Evolutionary conservation across 2,113 vertebrate genomes (phyloP).

Genomic region (Zosterops pallidus): DNA sequence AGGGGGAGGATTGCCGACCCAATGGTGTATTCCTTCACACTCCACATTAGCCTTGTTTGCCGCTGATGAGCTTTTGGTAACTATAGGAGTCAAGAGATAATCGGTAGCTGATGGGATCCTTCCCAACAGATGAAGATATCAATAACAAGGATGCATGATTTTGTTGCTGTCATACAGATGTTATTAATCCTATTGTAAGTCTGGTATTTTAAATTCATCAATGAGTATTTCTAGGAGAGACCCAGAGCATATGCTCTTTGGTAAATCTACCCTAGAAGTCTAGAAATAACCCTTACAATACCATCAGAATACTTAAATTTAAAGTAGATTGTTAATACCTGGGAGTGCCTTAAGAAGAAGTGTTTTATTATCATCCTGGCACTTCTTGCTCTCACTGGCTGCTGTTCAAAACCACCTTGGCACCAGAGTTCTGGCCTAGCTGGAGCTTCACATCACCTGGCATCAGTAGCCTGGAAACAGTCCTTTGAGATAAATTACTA

Average conservation of each 20-base stretch:
- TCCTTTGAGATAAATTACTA: conserved; percentile 52
- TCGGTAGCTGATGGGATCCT: background rate
- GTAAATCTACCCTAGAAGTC: background rate
- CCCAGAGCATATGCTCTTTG: background rate
- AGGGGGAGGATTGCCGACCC: background rate
- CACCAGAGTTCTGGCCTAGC: conserved; percentile 17
- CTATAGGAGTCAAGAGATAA: background rate
- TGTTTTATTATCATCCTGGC: conserved; percentile 57
- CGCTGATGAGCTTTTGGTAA: background rate
- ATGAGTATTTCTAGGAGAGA: background rate
- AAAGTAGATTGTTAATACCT: conserved; percentile 20
- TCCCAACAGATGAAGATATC: background rate
- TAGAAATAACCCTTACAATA: conserved; percentile 12
- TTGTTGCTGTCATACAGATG: background rate
- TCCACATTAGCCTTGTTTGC: background rate
- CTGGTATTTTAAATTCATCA: background rate
- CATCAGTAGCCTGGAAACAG: conserved; percentile 39
- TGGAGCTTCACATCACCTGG: conserved; percentile 60
- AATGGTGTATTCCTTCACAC: background rate
- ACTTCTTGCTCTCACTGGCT: background rate
- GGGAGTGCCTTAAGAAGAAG: conserved; percentile 5
- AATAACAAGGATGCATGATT: background rate
- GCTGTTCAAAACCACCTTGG: conserved; percentile 59
- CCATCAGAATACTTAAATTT: conserved; percentile 45
- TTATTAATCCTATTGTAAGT: background rate